Evolutionary conservation across 2,113 vertebrate species (phyloP).

Genomic region (Zosterops borbonicus): DNA sequence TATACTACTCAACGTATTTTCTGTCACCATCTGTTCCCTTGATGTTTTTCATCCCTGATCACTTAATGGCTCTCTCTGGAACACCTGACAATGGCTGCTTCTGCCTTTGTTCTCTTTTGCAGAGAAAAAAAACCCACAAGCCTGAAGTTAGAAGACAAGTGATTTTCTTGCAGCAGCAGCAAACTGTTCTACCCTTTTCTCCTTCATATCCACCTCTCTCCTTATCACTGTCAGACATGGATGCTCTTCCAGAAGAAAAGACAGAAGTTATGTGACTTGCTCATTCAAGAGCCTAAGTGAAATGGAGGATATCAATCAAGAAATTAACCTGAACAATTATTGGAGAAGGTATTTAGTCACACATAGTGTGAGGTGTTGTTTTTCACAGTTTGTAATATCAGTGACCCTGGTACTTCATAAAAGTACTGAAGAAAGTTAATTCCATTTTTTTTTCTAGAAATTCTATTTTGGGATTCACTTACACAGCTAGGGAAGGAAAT

Average conservation of each 20-base stretch:
- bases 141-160: background rate
- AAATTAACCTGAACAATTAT: background rate
- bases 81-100: background rate
- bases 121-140: background rate
- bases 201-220: background rate
- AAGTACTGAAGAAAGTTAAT: background rate
- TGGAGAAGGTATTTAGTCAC: background rate
- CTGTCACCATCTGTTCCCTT: fast-evolving
- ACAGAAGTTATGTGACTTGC: background rate
- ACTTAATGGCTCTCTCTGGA: background rate
- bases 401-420: background rate
- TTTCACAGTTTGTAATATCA: background rate
- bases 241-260: background rate
- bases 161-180: background rate
- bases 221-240: background rate
- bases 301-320: background rate
- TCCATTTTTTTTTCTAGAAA: background rate
- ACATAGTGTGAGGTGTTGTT: fast-evolving
- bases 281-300: background rate
- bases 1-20: background rate
- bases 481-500: background rate
- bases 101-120: background rate
- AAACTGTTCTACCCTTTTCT: background rate
- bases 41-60: background rate
- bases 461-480: background rate